These are phyloP conservation scores for Scytalopus superciliaris DNA, from an alignment of 2,113 vertebrate genomes.

Conservation along the genomic window DNA sequence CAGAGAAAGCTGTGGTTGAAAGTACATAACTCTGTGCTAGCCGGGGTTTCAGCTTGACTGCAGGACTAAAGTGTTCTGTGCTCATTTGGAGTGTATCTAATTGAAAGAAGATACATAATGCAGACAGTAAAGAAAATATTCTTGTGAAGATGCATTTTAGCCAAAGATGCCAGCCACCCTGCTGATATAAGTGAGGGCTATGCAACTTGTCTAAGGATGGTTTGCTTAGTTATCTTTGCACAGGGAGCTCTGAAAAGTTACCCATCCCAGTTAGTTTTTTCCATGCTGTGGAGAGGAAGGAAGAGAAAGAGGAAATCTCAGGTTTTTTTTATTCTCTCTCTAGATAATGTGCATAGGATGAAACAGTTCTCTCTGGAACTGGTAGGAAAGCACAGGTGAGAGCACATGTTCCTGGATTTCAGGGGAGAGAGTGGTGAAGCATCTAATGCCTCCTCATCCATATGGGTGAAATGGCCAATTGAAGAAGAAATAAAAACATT, in stretches of 20 bases:
- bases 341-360: neutral
- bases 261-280: neutral
- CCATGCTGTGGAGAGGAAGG: neutral
- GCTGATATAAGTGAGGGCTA: neutral
- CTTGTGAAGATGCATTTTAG: neutral
- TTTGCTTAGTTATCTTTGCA: neutral
- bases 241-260: neutral
- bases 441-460: neutral
- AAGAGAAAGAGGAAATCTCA: neutral
- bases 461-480: neutral
- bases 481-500: neutral
- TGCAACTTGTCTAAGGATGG: neutral
- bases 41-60: neutral
- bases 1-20: neutral
- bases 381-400: neutral
- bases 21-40: neutral
- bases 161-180: neutral
- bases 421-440: neutral
- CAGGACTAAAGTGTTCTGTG: neutral
- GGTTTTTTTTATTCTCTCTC: neutral
- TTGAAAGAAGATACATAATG: neutral
- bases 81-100: neutral
- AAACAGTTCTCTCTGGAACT: neutral
- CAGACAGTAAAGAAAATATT: neutral
- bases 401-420: neutral